Evolutionary conservation across 2,888 invertebrate species (phyloP).

Genomic region (Lamproptera curius): DNA sequence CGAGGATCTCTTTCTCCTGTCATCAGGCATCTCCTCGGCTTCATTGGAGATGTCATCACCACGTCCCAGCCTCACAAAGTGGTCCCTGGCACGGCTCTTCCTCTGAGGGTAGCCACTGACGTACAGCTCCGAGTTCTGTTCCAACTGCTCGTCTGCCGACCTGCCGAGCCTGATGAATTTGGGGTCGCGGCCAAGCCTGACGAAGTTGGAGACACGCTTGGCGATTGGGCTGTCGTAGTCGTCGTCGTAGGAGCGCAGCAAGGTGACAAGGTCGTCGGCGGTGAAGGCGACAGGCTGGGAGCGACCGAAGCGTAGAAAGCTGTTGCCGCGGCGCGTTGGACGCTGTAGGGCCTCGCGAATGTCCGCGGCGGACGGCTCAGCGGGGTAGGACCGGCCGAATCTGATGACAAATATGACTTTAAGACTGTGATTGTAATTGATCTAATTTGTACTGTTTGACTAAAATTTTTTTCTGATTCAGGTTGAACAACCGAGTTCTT

Average conservation of each 20-base stretch:
- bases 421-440: too few species aligned
- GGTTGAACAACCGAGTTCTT: too few species aligned
- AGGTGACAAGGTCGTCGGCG: slow-evolving; percentile 56
- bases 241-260: slow-evolving; percentile 58
- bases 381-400: slow-evolving; percentile 65
- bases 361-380: slow-evolving; percentile 61
- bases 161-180: slow-evolving; percentile 73
- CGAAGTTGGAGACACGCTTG: slow-evolving; percentile 57
- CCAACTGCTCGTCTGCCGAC: slow-evolving; percentile 44
- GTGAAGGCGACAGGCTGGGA: slow-evolving; percentile 55
- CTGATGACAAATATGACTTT: too few species aligned
- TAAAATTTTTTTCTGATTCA: too few species aligned
- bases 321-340: slow-evolving; percentile 54
- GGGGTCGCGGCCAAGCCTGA: slow-evolving; percentile 62
- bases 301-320: slow-evolving; percentile 64
- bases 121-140: slow-evolving; percentile 44
- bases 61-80: slow-evolving; percentile 65
- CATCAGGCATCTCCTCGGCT: slow-evolving; percentile 42
- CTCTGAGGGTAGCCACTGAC: slow-evolving; percentile 55
- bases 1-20: slow-evolving; percentile 55
- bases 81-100: slow-evolving; percentile 61
- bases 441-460: too few species aligned
- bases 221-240: slow-evolving; percentile 47
- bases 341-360: slow-evolving; percentile 54
- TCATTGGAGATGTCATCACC: slow-evolving; percentile 54